Percentiles rank a stretch among this genome's conserved stretches.
These are phyloP conservation scores for Drosophila grimshawi DNA, from an alignment of 1,140 invertebrate genomes.

Conservation along the genomic window DNA sequence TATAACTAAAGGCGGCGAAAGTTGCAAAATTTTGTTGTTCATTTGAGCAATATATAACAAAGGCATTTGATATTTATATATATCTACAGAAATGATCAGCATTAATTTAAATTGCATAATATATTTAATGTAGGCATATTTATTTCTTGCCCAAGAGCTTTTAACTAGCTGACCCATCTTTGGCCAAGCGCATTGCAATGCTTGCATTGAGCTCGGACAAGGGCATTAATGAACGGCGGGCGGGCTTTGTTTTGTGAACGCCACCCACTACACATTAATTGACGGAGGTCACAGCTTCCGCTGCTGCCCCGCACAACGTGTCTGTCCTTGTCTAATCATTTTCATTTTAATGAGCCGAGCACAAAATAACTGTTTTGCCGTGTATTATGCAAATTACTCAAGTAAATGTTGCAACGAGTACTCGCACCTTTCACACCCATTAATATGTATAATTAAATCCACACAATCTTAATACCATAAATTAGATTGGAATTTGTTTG, in stretches of 20 bases:
- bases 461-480: slow-evolving; percentile 60
- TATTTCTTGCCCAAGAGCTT: neutral
- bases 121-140: neutral
- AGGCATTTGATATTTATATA: too few species aligned
- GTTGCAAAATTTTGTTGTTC: too few species aligned
- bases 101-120: neutral
- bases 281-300: slow-evolving; percentile 34
- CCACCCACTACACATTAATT: slow-evolving; percentile 27
- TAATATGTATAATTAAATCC: slow-evolving; percentile 10
- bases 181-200: neutral
- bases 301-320: slow-evolving; percentile 17
- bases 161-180: neutral
- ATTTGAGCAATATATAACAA: too few species aligned
- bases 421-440: slow-evolving; percentile 14
- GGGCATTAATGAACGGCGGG: slow-evolving; percentile 16
- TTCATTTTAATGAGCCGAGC: slow-evolving; percentile 47
- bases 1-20: too few species aligned
- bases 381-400: slow-evolving; percentile 43
- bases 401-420: slow-evolving; percentile 14
- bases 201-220: neutral
- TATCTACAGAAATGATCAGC: too few species aligned
- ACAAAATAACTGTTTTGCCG: slow-evolving; percentile 3
- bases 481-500: slow-evolving; percentile 37
- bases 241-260: slow-evolving; percentile 1
- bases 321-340: slow-evolving; percentile 51